Evolutionary conservation across 2,888 invertebrate genomes (phyloP), one percentile per base, ranked within the genome.

Genomic region (Mechanitis messenoides): DNA sequence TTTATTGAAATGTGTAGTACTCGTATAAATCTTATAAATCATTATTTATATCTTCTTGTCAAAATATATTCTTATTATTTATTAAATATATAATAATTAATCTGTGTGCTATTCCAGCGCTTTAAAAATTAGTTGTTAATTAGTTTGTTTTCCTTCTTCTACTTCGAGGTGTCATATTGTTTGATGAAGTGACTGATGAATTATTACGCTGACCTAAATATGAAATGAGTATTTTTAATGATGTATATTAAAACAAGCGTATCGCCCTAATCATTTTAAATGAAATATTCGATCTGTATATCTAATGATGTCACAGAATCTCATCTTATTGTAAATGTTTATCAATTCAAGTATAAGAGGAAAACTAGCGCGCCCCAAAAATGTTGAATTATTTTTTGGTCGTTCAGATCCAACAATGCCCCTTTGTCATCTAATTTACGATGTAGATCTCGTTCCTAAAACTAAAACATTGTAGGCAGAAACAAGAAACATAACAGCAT

Each of bases 91-190:
- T 20, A 20, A 20, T 20, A 20, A 20, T 20, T 20, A 20, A 20
- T 20, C 20, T 20, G 20, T 47, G 3, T 35, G 11, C 2, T 35
- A 20, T 20, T 33, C 12, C 35, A 35, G 35, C 11, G 38, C 28
- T 53, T 46, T 42, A n/a, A 54, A 58, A 56, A 57, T 42, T 55
- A 61, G 53, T 4, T 38, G 12, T 56, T 54, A 59, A 58, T 57
- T 53, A 54, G 47, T 64, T 64, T 59, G 56, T 64, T 59, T 59
- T 64, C 38, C 38, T 31, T 59, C 45, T 54, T 35, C 53, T 42
- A 59, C 72, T 72, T 71, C 71, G 70, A 69, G 45, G 53, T 62
- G 73, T 71, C 72, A 68, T 66, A 69, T 60, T 70, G 69, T 73
- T 70, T 73, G 70, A 69, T 70, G 64, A 53, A 56, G 62, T 69